Base-by-base conservation (phyloP, 2,797 vertebrate genomes). In the Pteronotus mesoamericanus region DNA sequence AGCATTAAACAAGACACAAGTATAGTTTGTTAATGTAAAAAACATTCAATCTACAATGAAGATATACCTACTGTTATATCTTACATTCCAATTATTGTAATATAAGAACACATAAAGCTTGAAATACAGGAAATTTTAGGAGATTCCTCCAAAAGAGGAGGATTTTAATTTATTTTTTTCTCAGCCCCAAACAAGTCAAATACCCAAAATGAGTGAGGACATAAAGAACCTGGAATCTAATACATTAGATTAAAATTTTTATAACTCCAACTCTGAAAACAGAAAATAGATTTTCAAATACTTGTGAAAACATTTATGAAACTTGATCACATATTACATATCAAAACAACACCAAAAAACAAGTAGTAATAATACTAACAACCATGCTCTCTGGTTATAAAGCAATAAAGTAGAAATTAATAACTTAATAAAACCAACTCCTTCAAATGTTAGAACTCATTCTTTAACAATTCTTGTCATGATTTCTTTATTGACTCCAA, bases 381-480 rank as follows among this genome's bases (percentile, higher is more conserved):
- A 32, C 51, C 44, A 84, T 32, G 53, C 10, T 86, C 24, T 94
- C 95, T 86, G 16, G 12, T 96, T 91, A 95, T 48, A 89, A 80
- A 19, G 10, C 34, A 96, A 71, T 89, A 93, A 44, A 71, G 34
- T 68, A 42, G 46, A 95, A 93, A 83, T 90, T 61, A 82, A 16
- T 53, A 91, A 88, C 42, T 79, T 79, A 92, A 69, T 94, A 95
- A 96, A 96, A 88, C 9, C 19, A 91, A 82, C 61, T 42, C 88
- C 69, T 39, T 95, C 91, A 90, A 92, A 95, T 37, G 9, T 57
- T 79, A 39, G n/a, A 74, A 79, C 21, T 91, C 48, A 69, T 44
- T 87, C 57, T 95, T 94, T 84, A 90, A 74, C 69, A 94, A 68
- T 93, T 84, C 46, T 77, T 19, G 46, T 53, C 90, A 86, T n/a